Base-by-base conservation (phyloP, 2,113 vertebrate genomes). In the Cranoglanis bouderius region DNA sequence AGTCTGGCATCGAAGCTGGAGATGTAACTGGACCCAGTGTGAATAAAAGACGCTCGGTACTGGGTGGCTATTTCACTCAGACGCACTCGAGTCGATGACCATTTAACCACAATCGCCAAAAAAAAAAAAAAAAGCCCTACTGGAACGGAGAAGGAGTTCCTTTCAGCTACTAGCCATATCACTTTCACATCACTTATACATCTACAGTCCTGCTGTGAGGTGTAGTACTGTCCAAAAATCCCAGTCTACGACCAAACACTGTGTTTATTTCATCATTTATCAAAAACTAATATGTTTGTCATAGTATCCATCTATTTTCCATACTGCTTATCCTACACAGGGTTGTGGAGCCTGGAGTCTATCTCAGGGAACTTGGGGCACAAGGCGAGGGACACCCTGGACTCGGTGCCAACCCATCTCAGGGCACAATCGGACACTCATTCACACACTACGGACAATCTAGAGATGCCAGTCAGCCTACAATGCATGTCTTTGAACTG, bases 11-110 rank as follows among this genome's bases (percentile, higher is more conserved):
- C 6, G 12, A 29, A 8, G 24, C 67, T 43, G 85, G n/a, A 57
- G 51, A 49, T 40, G 85, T 74, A 86, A 86, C 85, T 86, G 70
- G 70, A 86, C 65, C 65, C 51, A 75, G 85, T 75, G 85, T 75
- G 85, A 75, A 86, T 55, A 75, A 57, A 86, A 86, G 59, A 53
- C 35, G 32, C 29, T 86, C 5, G 14, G 35, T 57, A 38, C 85
- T 1, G 65, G 67, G 67, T 74, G 70, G 85, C 85, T 75, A 8
- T 74, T 74, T 75, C 67, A 75, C 70, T 86, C 84, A 85, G 84
- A 74, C 65, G 1, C 84, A 85, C 65, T 72, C 32, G 18, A 85
- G 19, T 53, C n/a, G 2, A 57, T 75, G 46, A 38, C 46, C 59
- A 43, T 75, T 43, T 57, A 86, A 75, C 85, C 85, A 86, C 85